Evolutionary conservation across 2,888 invertebrate genomes (phyloP).

Genomic region (Tryphoninae sp.): DNA sequence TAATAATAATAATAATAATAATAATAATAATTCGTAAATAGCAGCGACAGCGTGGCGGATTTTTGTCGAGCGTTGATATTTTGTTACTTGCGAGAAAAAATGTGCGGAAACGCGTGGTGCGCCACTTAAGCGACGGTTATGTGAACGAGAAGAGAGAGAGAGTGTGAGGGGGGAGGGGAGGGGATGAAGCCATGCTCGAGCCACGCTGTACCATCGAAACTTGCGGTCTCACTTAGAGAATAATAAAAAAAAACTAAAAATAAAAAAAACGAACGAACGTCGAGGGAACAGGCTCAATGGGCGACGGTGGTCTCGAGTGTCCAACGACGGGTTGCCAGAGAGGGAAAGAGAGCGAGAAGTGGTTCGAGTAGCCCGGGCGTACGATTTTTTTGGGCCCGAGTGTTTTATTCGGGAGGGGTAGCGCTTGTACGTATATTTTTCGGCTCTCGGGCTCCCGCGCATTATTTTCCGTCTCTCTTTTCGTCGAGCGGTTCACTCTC

Average conservation of each 20-base stretch:
- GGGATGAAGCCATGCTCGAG: neutral
- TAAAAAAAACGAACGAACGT: slow-evolving; percentile 38
- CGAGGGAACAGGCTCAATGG: slow-evolving; percentile 56
- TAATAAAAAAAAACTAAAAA: slow-evolving; percentile 11
- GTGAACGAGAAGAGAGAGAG: neutral
- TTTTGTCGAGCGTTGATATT: slow-evolving; percentile 14
- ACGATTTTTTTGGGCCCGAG: slow-evolving; percentile 45
- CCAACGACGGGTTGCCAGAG: neutral
- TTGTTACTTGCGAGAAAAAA: neutral
- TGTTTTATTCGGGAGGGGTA: slow-evolving; percentile 42
- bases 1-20: slow-evolving; percentile 18
- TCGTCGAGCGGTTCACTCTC: neutral
- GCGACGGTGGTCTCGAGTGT: slow-evolving; percentile 30
- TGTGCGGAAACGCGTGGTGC: neutral
- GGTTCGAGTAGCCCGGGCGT: slow-evolving; percentile 47
- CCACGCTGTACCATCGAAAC: slow-evolving; percentile 19
- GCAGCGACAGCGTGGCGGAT: neutral
- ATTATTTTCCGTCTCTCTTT: neutral
- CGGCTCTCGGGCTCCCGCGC: slow-evolving; percentile 20
- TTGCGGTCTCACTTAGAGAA: slow-evolving; percentile 14
- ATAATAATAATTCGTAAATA: slow-evolving; percentile 10
- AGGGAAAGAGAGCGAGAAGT: slow-evolving; percentile 1
- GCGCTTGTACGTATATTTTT: neutral
- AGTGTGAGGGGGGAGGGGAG: too few relatives aligned
- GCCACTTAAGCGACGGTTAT: neutral